Evolutionary conservation across 2,113 vertebrate species (phyloP), one percentile per base, ranked within the genome.

Genomic region (Columbina picui): DNA sequence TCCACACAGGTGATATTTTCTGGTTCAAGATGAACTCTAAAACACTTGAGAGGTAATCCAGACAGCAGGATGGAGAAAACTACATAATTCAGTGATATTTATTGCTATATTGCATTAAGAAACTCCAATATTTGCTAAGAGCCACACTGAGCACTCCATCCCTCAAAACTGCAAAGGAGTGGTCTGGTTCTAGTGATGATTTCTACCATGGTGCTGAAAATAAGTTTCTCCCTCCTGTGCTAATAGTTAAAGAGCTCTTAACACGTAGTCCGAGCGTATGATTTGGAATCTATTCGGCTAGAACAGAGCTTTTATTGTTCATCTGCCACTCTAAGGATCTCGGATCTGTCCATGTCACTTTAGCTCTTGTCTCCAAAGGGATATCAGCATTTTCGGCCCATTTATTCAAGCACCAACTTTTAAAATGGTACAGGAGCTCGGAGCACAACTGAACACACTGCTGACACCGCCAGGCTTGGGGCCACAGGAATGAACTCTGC

Each of bases 341-440:
- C 30, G 5, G 67, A 91, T 94, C 95, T 83, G 59, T 95, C 71
- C 78, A 73, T 86, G 84, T 77, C 94, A 94, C 91, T 97, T 97
- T 95, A 87, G 52, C 89, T 91, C 71, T 68, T 22, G 26, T 87
- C 92, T 96, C 93, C 0, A 0, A 82, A 84, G 91, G 87, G 94
- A 77, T 84, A 84, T 47, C 74, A 93, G 91, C 89, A 78, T 96
- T 94, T 95, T 94, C 4, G 3, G 95, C 82, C 87, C 87, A 94
- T 94, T 97, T 94, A 94, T 94, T 94, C 65, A 84, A 75, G 71
- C 61, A 87, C 67, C 91, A 81, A 75, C 70, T 74, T 84, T 79
- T 91, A 63, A 87, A 93, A 71, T 56, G 21, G 36, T 59, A 49
- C 79, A 76, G 53, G 93, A 97, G 81, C 80, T 82, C 16, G 45